A percentile compares a stretch with the other conserved stretches of the same genome.
These are phyloP conservation scores for Allacma fusca DNA, from an alignment of 2,888 invertebrate genomes.

Conservation along the genomic window DNA sequence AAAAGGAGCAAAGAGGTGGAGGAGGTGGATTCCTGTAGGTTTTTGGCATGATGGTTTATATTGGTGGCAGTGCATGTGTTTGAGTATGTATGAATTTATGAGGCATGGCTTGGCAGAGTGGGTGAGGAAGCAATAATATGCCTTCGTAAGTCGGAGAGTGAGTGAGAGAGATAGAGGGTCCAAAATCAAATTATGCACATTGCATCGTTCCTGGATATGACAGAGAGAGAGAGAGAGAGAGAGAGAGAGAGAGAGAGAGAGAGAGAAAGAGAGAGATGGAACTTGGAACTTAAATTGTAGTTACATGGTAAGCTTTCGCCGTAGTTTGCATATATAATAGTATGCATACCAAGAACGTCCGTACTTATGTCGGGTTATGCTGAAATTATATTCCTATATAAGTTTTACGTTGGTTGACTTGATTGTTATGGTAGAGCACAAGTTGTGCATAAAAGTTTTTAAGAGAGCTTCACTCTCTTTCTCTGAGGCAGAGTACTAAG, in stretches of 20 bases:
- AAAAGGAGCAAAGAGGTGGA: slow-evolving; percentile 25
- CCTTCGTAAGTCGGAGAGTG: slow-evolving; percentile 22
- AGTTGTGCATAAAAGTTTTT: slow-evolving; percentile 13
- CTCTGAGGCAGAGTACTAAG: slow-evolving; percentile 11
- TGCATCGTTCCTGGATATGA: slow-evolving; percentile 25
- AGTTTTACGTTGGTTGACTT: neutral
- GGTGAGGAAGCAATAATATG: slow-evolving; percentile 17
- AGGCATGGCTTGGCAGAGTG: slow-evolving; percentile 20
- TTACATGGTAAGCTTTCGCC: too few species aligned
- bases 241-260: slow-evolving; percentile 14
- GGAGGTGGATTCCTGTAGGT: neutral
- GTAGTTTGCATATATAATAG: too few species aligned
- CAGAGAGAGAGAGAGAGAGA: neutral
- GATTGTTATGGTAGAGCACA: slow-evolving; percentile 1
- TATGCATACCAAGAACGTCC: too few species aligned
- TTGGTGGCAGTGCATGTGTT: slow-evolving; percentile 26
- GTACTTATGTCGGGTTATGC: too few species aligned
- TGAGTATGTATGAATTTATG: slow-evolving; percentile 33
- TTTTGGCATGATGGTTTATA: slow-evolving; percentile 16
- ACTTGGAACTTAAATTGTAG: neutral
- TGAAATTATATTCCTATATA: neutral
- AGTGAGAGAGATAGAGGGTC: slow-evolving; percentile 18
- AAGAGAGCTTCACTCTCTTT: slow-evolving; percentile 21
- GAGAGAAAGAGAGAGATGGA: neutral
- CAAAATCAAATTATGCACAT: slow-evolving; percentile 41